Evolutionary conservation across 2,888 invertebrate genomes (phyloP), one percentile per base, ranked within the genome.

Genomic region (Amphipoea oculea): DNA sequence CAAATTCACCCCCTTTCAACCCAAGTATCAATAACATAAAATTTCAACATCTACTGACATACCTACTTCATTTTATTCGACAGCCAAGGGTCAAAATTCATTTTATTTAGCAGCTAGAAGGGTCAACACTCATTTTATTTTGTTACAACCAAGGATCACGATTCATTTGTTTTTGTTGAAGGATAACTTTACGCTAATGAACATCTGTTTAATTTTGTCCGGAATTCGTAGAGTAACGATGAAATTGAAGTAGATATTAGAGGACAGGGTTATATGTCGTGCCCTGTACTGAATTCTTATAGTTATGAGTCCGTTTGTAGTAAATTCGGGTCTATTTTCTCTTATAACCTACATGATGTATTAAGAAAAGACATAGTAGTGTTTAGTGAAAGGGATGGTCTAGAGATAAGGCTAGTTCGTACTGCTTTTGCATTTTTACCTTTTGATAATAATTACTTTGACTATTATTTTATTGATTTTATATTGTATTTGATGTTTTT

Each of bases 1-100:
- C 68, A 83, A 84, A 86, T 86, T 78, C 72, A 66, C 40, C n/a
- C 73, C 81, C 63, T 86, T 78, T 77, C 14, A 86, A 57, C 48
- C 48, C 70, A 60, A 74, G 80, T 72, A 83, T 73, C 86, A 62
- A 86, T 87, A 76, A 84, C 71, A 67, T 84, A 81, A 85, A 89
- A 82, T 86, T 81, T 63, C 68, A 57, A 62, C 73, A 73, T 78
- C 80, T 72, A 77, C 74, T 76, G 65, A 79, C 78, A 82, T 83
- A 89, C 29, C 29, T 29, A 29, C 79, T 86, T 88, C 71, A 81
- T 83, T 86, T 89, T 79, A 86, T 86, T 73, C 51, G 54, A 62
- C 73, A 74, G 79, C 57, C 79, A 76, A 82, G 81, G 88, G 80
- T 89, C 76, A 76, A 74, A 63, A 69, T 76, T 87, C 72, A 79